Conservation (phyloP, 92 coral and sea anemone species). For the Phenganax subtilis region DNA sequence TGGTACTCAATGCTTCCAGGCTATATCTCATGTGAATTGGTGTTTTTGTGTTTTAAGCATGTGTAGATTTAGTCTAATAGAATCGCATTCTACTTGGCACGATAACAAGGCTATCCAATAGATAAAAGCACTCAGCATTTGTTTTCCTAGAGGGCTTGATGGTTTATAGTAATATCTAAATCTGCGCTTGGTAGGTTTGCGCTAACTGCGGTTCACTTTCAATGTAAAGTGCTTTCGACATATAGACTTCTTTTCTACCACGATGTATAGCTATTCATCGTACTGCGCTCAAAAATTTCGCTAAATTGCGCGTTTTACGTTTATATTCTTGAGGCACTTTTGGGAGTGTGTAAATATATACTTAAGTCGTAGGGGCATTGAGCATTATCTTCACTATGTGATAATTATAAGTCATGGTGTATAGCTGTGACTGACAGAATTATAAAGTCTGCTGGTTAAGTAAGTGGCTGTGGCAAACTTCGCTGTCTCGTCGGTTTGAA, state of each 20-base stretch:
- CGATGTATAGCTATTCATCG: no score
- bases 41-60: no score
- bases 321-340: not conserved
- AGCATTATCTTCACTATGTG: not conserved
- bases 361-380: not conserved
- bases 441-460: not conserved
- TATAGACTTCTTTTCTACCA: no score
- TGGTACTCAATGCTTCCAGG: not conserved
- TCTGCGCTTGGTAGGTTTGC: not conserved
- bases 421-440: not conserved
- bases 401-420: not conserved
- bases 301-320: not conserved
- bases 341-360: not conserved
- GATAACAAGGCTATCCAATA: not conserved
- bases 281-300: not conserved
- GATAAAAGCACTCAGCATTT: not conserved
- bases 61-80: no score
- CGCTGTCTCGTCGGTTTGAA: no score
- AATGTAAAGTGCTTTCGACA: no score
- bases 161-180: not conserved
- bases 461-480: no score
- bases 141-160: not conserved
- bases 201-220: no score
- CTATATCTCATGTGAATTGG: no score
- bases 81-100: not conserved